Evolutionary conservation across 2,113 vertebrate species (phyloP).

Genomic region (Cairina moschata): DNA sequence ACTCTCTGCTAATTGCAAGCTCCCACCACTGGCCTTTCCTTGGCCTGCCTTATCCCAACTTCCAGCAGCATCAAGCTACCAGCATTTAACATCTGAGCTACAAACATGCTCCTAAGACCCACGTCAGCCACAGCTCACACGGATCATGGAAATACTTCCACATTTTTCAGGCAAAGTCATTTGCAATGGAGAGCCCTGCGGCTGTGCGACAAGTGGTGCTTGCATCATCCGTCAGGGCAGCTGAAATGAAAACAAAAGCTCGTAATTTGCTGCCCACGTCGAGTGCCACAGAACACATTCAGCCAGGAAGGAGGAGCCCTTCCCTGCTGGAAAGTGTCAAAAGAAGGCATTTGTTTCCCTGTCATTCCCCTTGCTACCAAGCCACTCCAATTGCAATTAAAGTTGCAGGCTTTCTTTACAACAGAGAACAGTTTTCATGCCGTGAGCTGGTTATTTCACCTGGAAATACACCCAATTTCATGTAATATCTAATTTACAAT

Average conservation of each 20-base stretch:
- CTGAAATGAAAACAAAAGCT: not conserved
- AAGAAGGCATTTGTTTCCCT: not conserved
- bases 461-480: not conserved
- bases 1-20: not conserved
- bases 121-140: not conserved
- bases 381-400: not conserved
- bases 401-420: not conserved
- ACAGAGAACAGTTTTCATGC: not conserved
- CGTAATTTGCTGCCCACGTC: not conserved
- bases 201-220: rapidly evolving
- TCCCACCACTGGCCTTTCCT: not conserved
- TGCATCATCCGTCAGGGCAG: not conserved
- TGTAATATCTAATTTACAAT: not conserved
- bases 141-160: not conserved
- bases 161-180: not conserved
- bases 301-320: not conserved
- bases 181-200: not conserved
- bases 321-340: not conserved
- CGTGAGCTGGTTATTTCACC: not conserved
- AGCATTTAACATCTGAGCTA: not conserved
- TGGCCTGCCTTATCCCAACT: not conserved
- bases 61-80: not conserved
- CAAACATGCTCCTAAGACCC: not conserved
- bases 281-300: not conserved
- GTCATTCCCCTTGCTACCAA: not conserved